Evolutionary conservation across 2,888 invertebrate genomes (phyloP).

Genomic region (Teleiodes luculella): DNA sequence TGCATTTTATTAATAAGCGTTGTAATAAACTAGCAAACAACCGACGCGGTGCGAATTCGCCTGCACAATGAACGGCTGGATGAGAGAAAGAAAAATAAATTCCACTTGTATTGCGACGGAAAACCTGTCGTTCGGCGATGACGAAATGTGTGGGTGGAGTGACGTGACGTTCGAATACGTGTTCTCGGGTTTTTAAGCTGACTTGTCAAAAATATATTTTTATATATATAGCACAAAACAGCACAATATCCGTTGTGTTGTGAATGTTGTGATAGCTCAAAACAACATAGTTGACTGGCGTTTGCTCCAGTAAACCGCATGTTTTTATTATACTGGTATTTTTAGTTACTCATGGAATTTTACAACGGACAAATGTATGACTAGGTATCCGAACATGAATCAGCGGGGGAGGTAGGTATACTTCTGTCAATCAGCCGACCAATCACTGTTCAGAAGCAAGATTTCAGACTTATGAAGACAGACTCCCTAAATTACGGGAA

Average conservation of each 20-base stretch:
- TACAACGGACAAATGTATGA: not conserved
- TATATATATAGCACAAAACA: not conserved
- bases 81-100: constrained; percentile 2
- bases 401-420: not conserved
- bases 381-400: not conserved
- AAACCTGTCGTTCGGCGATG: not conserved
- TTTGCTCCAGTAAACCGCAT: not conserved
- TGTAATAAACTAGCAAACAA: constrained; percentile 31
- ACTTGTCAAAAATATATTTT: too few species aligned
- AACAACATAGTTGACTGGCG: too few species aligned
- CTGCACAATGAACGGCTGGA: constrained; percentile 46
- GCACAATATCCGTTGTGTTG: too few species aligned
- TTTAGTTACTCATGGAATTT: not conserved
- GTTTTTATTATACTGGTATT: not conserved
- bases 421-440: not conserved
- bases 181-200: too few species aligned
- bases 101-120: not conserved
- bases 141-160: not conserved
- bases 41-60: constrained; percentile 37
- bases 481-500: too few species aligned
- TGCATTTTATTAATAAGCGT: constrained; percentile 44
- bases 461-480: too few species aligned
- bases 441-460: not conserved
- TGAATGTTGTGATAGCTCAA: too few species aligned
- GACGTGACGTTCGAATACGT: constrained; percentile 9